Evolutionary conservation across 2,888 invertebrate genomes (phyloP).

Genomic region (Teinopalpus imperialis): DNA sequence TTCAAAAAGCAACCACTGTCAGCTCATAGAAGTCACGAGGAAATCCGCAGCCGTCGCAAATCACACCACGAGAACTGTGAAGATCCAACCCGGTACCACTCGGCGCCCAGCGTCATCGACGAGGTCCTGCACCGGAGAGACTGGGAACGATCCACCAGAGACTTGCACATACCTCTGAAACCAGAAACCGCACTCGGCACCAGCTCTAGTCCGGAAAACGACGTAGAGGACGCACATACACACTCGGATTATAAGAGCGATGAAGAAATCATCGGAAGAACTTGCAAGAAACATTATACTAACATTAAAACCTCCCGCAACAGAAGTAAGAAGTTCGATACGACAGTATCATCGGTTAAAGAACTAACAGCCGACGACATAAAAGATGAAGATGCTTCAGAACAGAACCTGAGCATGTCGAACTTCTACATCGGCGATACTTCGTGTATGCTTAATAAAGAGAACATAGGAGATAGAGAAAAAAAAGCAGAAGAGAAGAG

Average conservation of each 20-base stretch:
- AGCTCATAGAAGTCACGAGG: constrained; percentile 68
- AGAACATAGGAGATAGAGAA: constrained; percentile 26
- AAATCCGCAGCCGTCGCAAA: constrained; percentile 53
- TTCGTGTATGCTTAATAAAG: constrained; percentile 29
- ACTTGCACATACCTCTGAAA: constrained; percentile 58
- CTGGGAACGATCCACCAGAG: constrained; percentile 63
- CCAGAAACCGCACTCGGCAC: constrained; percentile 35
- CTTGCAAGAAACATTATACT: constrained; percentile 67
- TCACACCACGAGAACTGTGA: constrained; percentile 43
- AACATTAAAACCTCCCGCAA: constrained; percentile 64
- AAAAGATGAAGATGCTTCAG: constrained; percentile 62
- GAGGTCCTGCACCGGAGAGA: constrained; percentile 68
- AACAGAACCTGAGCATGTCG: constrained; percentile 34
- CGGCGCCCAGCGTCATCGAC: constrained; percentile 71
- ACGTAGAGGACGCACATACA: constrained; percentile 26
- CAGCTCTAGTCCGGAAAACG: constrained; percentile 39
- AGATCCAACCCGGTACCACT: constrained; percentile 59
- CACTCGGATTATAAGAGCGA: constrained; percentile 33
- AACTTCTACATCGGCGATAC: constrained; percentile 63
- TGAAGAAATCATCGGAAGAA: constrained; percentile 36
- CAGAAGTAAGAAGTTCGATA: constrained; percentile 29
- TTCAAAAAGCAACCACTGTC: constrained; percentile 52
- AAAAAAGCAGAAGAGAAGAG: constrained; percentile 30
- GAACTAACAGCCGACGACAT: constrained; percentile 47
- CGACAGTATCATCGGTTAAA: constrained; percentile 35